phyloP scores from a whole-genome alignment of 2,113 vertebrate genomes.

The Pogona vitticeps region DNA sequence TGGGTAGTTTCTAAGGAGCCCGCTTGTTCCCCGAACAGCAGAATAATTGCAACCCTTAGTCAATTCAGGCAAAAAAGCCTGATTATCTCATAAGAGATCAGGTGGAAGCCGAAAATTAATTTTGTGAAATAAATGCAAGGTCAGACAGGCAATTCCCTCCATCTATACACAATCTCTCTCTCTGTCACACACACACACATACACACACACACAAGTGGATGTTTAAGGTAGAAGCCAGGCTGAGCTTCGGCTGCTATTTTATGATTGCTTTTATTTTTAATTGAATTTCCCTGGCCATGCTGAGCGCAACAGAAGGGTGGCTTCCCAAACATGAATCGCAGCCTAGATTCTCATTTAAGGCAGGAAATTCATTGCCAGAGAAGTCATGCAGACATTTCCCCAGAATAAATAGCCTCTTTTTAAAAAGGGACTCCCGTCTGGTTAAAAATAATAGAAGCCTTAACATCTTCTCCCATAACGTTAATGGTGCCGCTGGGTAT shows the following conservation, averaged over 20 bases:
- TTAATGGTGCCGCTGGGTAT: slow-evolving; percentile 1
- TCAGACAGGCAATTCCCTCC: background rate
- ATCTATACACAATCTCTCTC: background rate
- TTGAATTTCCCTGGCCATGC: slow-evolving; percentile 24
- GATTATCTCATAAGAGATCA: background rate
- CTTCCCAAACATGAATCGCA: slow-evolving; percentile 15
- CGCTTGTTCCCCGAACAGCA: background rate
- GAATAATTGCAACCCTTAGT: background rate
- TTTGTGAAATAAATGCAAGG: background rate
- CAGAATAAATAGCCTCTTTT: slow-evolving; percentile 15
- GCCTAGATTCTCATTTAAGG: slow-evolving; percentile 14
- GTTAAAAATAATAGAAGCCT: slow-evolving; percentile 4
- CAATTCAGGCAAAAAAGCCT: background rate
- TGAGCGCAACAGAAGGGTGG: background rate
- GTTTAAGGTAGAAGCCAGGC: background rate
- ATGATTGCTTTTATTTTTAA: slow-evolving; percentile 34
- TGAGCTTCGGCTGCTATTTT: background rate
- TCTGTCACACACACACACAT: background rate
- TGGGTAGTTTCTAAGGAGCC: background rate
- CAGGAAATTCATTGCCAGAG: background rate
- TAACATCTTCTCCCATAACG: background rate
- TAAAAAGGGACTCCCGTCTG: slow-evolving; percentile 50
- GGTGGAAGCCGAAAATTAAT: background rate
- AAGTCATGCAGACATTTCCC: slow-evolving; percentile 24
- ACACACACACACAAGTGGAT: background rate